These are phyloP conservation scores for Peucedramus taeniatus DNA, from an alignment of 2,113 vertebrate species.

Conservation along the genomic window DNA sequence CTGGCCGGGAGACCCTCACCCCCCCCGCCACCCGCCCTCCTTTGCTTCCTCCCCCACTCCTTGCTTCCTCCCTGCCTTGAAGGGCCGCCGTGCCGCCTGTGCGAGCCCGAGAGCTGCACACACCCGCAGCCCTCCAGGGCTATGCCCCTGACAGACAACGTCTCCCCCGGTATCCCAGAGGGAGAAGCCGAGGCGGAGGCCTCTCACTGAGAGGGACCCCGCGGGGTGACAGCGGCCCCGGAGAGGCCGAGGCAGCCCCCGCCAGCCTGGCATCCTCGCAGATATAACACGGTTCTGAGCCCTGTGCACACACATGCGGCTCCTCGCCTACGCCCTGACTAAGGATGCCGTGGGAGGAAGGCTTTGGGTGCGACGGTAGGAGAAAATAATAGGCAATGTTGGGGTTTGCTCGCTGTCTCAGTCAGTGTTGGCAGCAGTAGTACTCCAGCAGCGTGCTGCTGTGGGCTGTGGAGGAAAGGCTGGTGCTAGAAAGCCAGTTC, in stretches of 20 bases:
- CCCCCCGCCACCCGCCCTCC: neutral
- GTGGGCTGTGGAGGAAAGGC: neutral
- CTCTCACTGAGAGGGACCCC: neutral
- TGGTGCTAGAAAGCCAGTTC: neutral
- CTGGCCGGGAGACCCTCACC: neutral
- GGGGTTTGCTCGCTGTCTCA: neutral
- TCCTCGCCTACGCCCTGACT: neutral
- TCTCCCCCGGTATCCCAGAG: neutral
- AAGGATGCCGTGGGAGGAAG: constrained; percentile 14
- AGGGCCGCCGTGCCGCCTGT: neutral
- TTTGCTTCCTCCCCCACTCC: neutral
- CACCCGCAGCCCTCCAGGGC: neutral
- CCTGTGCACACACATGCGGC: neutral
- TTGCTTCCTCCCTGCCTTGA: neutral
- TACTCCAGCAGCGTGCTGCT: neutral
- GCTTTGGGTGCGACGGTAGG: neutral
- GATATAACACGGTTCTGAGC: neutral
- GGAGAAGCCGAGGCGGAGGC: neutral
- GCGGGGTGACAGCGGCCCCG: neutral
- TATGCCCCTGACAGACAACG: neutral
- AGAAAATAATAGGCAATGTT: neutral
- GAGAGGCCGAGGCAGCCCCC: neutral
- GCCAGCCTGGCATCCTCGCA: neutral
- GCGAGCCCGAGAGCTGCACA: neutral
- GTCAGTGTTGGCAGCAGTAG: neutral